phyloP scores from a whole-genome alignment of 1,140 invertebrate genomes.

The Muscidifurax raptorellus region DNA sequence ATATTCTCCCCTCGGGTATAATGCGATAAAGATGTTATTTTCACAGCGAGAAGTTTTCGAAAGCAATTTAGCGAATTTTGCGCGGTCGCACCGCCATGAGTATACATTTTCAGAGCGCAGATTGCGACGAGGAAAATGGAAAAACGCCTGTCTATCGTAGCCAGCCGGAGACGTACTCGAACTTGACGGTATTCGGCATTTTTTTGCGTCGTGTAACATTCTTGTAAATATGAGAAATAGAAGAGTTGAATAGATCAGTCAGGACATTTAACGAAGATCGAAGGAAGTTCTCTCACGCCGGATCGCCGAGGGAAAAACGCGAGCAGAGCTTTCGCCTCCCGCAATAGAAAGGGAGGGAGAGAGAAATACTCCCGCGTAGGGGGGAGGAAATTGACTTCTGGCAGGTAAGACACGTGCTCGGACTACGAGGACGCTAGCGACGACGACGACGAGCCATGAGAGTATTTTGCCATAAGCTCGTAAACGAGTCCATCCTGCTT shows the following conservation, averaged over 20 bases:
- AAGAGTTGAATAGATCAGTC: neutral
- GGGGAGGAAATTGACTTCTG: conserved; percentile 68
- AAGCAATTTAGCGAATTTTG: no score
- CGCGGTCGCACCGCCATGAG: no score
- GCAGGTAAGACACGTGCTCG: conserved; percentile 63
- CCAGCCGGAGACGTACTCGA: no score
- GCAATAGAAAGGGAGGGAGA: neutral
- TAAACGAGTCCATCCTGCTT: conserved; percentile 53
- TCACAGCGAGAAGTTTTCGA: no score
- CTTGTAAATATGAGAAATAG: neutral
- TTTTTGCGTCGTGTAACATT: neutral
- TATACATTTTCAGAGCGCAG: no score
- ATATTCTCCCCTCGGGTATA: no score
- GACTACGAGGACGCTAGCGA: conserved; percentile 55
- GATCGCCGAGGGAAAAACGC: no score
- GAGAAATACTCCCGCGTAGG: neutral
- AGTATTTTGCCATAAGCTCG: conserved; percentile 59
- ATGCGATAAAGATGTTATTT: no score
- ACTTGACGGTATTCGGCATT: no score
- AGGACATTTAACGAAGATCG: neutral
- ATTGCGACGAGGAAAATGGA: no score
- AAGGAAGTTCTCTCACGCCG: neutral
- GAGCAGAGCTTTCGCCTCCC: neutral
- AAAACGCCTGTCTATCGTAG: no score
- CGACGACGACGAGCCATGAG: neutral